A percentile compares a stretch with the other conserved stretches of the same genome.
Evolutionary conservation across 2,888 invertebrate genomes (phyloP).

Genomic region (Synanthedon andrenaeformis): DNA sequence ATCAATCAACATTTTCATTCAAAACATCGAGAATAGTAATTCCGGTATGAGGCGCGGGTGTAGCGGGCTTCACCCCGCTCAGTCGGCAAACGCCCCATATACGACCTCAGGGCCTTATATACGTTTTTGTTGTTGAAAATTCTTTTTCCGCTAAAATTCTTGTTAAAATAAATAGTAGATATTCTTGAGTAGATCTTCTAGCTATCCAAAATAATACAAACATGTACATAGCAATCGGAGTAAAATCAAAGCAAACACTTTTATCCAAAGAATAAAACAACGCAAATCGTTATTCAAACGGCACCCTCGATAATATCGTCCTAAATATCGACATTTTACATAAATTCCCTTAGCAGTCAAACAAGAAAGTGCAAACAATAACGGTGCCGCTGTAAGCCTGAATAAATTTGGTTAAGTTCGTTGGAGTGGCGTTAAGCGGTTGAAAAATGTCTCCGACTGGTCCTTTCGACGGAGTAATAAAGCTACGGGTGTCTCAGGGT

Average conservation of each 20-base stretch:
- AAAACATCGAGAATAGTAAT: too few species aligned
- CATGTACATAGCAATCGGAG: not conserved
- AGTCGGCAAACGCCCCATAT: too few species aligned
- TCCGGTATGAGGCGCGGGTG: too few species aligned
- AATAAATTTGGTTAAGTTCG: conserved; percentile 17
- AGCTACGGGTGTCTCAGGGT: not conserved
- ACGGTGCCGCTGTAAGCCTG: conserved; percentile 10
- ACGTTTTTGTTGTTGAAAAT: too few species aligned
- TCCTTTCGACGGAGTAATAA: conserved; percentile 1
- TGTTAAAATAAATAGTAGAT: too few species aligned
- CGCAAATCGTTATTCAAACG: conserved; percentile 1
- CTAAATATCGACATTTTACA: not conserved
- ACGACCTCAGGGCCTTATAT: too few species aligned
- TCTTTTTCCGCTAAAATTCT: too few species aligned
- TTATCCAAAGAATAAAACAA: not conserved
- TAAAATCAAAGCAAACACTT: conserved; percentile 1
- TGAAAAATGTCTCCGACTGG: conserved; percentile 13
- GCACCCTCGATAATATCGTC: conserved; percentile 1
- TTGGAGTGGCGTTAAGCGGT: conserved; percentile 14
- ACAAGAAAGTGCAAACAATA: conserved; percentile 1
- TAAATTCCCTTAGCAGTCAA: not conserved
- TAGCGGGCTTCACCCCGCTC: too few species aligned
- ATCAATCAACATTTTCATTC: too few species aligned
- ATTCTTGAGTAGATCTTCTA: too few species aligned
- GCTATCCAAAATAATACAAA: not conserved